phyloP scores from a whole-genome alignment of 2,113 vertebrate genomes.

The Chlorocebus sabaeus region DNA sequence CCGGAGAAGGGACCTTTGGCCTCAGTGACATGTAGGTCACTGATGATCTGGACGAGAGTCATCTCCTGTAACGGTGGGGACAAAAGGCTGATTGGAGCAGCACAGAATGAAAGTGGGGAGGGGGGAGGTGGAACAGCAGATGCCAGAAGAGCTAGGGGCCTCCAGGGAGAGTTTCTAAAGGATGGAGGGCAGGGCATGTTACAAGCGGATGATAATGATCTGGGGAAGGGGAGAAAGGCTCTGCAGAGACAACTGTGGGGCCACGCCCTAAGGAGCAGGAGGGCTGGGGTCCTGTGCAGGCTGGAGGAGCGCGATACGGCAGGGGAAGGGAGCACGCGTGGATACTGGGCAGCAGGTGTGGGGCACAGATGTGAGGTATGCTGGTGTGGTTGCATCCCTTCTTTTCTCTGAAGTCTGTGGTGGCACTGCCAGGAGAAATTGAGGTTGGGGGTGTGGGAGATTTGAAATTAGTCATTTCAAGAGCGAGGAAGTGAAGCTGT shows the following conservation, averaged over 20 bases:
- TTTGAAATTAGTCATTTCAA: not conserved
- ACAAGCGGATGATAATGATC: not conserved
- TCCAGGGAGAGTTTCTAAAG: not conserved
- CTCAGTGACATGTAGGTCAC: not conserved
- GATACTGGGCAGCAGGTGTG: not conserved
- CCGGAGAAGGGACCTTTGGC: not conserved
- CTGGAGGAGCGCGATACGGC: fast-evolving
- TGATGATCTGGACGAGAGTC: not conserved
- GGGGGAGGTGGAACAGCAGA: not conserved
- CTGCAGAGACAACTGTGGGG: fast-evolving
- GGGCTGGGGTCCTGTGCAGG: no score
- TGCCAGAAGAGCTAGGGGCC: not conserved
- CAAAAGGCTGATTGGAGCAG: not conserved
- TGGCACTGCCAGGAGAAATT: not conserved
- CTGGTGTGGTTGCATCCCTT: not conserved
- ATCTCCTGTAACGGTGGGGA: not conserved
- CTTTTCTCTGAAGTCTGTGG: not conserved
- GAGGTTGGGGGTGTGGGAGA: not conserved
- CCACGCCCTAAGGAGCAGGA: fast-evolving
- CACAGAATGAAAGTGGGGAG: not conserved
- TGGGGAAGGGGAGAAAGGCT: fast-evolving
- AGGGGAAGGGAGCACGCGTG: fast-evolving
- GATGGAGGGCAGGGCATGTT: not conserved
- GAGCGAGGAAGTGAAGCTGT: not conserved
- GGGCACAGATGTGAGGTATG: no score